Conservation (phyloP, 2,888 invertebrate genomes). For the Iselma pallidipennis region DNA sequence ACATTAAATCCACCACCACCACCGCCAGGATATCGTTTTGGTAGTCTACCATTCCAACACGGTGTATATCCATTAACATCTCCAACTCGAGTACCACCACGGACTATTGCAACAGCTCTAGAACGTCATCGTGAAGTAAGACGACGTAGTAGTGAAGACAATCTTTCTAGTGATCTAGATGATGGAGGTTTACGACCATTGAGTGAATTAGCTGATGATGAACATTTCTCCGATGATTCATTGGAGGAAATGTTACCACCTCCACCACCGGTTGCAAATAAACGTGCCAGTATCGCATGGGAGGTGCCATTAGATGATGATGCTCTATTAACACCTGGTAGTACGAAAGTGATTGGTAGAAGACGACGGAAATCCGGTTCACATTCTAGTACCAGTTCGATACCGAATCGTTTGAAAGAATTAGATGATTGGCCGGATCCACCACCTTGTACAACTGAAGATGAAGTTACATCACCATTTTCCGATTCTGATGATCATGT, state of each 20-base stretch:
- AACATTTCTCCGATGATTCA: conserved; percentile 83
- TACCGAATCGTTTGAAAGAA: conserved; percentile 68
- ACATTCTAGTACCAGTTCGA: conserved; percentile 72
- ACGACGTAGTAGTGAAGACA: conserved; percentile 57
- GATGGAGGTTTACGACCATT: conserved; percentile 46
- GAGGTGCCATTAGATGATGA: conserved; percentile 78
- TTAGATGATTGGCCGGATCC: conserved; percentile 79
- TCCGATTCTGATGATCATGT: conserved; percentile 63
- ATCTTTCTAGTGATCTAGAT: conserved; percentile 51
- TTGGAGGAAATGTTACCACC: conserved; percentile 73
- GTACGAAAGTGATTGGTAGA: conserved; percentile 51
- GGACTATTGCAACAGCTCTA: conserved; percentile 71
- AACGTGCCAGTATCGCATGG: conserved; percentile 85
- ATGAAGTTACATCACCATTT: conserved; percentile 69
- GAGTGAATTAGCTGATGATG: conserved; percentile 59
- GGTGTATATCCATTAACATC: conserved; percentile 63
- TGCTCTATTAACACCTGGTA: conserved; percentile 68
- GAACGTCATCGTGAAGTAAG: conserved; percentile 81
- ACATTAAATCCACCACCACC: conserved; percentile 61
- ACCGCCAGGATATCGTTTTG: conserved; percentile 66
- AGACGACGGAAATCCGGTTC: conserved; percentile 54
- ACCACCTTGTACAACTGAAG: conserved; percentile 68
- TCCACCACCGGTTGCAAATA: conserved; percentile 60
- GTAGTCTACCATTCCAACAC: conserved; percentile 69
- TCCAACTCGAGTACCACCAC: conserved; percentile 62